These are phyloP conservation scores for Drosophila baimaii DNA, from an alignment of 1,140 invertebrate genomes.

Conservation along the genomic window DNA sequence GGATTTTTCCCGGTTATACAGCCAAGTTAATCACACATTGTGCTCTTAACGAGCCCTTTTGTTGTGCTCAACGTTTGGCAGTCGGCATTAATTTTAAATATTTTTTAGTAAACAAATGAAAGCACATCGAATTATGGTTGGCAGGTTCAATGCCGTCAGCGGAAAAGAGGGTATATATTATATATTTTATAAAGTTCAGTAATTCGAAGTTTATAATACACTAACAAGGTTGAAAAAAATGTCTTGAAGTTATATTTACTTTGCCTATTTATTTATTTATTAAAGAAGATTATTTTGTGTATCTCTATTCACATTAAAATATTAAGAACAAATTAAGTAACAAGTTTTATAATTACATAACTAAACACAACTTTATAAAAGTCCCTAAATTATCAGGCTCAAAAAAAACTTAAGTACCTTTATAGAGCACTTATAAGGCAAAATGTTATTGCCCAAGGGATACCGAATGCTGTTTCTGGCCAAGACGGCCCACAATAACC, in stretches of 20 bases:
- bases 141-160: constrained; percentile 13
- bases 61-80: not conserved
- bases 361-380: too few species aligned
- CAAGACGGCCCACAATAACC: constrained; percentile 40
- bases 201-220: not conserved
- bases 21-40: constrained; percentile 23
- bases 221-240: not conserved
- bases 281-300: not conserved
- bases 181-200: not conserved
- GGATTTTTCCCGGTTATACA: not conserved
- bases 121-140: constrained; percentile 41
- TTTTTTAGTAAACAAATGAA: constrained; percentile 47
- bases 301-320: not conserved
- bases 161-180: not conserved
- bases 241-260: too few species aligned
- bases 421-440: not conserved
- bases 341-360: not conserved
- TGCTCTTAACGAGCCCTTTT: constrained; percentile 38
- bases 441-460: constrained; percentile 6
- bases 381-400: not conserved
- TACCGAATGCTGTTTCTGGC: constrained; percentile 12
- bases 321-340: not conserved
- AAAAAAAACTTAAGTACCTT: not conserved
- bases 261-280: too few species aligned
- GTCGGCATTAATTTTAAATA: constrained; percentile 34